Percentiles rank a stretch among this genome's conserved stretches.
Evolutionary conservation across 2,797 vertebrate genomes (phyloP).

Genomic region (Peromyscus attwateri): DNA sequence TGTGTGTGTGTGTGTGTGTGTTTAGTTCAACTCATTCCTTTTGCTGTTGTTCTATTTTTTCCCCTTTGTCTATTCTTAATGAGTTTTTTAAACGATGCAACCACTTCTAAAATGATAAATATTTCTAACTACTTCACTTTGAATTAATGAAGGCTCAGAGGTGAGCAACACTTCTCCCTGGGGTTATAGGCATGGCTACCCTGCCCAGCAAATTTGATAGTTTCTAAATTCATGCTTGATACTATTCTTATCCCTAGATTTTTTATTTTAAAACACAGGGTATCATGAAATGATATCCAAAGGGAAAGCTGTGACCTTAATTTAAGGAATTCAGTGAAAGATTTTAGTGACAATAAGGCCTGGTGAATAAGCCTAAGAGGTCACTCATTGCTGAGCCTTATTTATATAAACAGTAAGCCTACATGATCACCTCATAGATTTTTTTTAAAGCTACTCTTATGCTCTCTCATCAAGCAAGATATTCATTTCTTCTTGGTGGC

Average conservation of each 20-base stretch:
- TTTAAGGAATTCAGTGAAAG: neutral
- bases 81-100: neutral
- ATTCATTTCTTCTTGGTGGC: neutral
- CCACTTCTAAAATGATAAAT: neutral
- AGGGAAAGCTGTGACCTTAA: neutral
- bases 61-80: neutral
- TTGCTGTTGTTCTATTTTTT: neutral
- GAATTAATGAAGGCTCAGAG: neutral
- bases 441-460: neutral
- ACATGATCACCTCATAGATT: neutral
- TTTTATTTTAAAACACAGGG: neutral
- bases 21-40: neutral
- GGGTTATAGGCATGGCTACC: neutral
- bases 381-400: neutral
- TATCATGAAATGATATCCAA: conserved; percentile 5
- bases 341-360: neutral
- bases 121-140: neutral
- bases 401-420: neutral
- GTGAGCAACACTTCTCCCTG: neutral
- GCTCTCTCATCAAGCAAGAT: neutral
- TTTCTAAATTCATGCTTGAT: neutral
- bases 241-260: neutral
- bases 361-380: neutral
- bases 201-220: neutral
- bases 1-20: too few species aligned